A percentile compares a stretch with the other conserved stretches of the same genome.
phyloP scores from a whole-genome alignment of 2,888 invertebrate species.

The Hofmannophila pseudospretella region DNA sequence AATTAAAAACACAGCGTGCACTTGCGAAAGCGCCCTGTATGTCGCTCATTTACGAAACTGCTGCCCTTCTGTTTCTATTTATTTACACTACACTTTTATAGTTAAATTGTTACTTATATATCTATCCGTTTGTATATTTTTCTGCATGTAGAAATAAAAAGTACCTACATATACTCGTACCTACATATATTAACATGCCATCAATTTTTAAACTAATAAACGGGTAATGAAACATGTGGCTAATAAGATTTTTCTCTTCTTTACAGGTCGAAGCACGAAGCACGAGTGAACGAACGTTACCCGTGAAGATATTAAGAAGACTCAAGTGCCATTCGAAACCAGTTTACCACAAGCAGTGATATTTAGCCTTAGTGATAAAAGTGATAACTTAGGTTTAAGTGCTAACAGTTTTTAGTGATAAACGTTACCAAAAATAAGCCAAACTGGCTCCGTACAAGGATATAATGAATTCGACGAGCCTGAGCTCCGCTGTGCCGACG shows the following conservation, averaged over 20 bases:
- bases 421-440: slow-evolving; percentile 71
- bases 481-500: slow-evolving; percentile 69
- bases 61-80: slow-evolving; percentile 42
- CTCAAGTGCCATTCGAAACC: slow-evolving; percentile 72
- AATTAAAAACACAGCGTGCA: slow-evolving; percentile 66
- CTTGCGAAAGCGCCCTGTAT: slow-evolving; percentile 52
- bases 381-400: slow-evolving; percentile 65
- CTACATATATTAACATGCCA: too few relatives aligned
- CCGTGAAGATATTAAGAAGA: slow-evolving; percentile 65
- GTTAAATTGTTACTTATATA: too few relatives aligned
- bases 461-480: slow-evolving; percentile 74
- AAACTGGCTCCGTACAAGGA: slow-evolving; percentile 76
- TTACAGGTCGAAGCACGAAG: slow-evolving; percentile 47
- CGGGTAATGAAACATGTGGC: too few relatives aligned
- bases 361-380: slow-evolving; percentile 53
- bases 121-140: too few relatives aligned
- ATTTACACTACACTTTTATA: slow-evolving; percentile 15
- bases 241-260: slow-evolving; percentile 29
- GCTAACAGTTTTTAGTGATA: slow-evolving; percentile 56
- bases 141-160: too few relatives aligned
- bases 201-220: too few relatives aligned
- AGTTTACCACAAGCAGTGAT: slow-evolving; percentile 74
- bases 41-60: slow-evolving; percentile 6
- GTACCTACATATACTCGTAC: too few relatives aligned
- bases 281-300: slow-evolving; percentile 40